Conservation (phyloP, 2,113 vertebrate species). For the Corythoichthys haematopterus region DNA sequence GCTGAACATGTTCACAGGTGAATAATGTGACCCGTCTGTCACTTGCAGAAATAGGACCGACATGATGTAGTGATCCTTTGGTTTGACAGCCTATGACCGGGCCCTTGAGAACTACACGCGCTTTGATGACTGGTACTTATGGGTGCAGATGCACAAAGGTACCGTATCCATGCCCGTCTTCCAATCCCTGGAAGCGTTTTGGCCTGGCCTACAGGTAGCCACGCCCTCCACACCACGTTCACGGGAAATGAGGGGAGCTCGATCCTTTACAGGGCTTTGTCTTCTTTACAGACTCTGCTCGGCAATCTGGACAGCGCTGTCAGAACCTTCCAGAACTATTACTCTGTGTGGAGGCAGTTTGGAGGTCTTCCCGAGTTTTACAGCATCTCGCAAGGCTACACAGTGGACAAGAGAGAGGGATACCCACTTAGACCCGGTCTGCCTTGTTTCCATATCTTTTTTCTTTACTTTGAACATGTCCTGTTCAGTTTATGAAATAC, state of each 20-base stretch:
- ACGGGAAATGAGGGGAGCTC: neutral
- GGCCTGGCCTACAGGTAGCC: conserved; percentile 90
- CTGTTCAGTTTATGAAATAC: too few relatives aligned
- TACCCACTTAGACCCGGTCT: conserved; percentile 92
- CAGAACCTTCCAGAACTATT: conserved; percentile 95
- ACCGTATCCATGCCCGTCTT: conserved; percentile 97
- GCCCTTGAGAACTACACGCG: conserved; percentile 94
- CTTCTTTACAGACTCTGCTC: conserved; percentile 78
- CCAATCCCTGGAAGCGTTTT: conserved; percentile 95
- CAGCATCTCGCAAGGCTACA: conserved; percentile 96
- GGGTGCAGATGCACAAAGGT: conserved; percentile 99
- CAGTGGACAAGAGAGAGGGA: conserved; percentile 94
- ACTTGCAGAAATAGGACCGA: neutral
- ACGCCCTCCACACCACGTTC: neutral
- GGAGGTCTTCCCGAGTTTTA: conserved; percentile 97
- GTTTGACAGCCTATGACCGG: conserved; percentile 81
- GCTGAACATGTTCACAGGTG: conserved; percentile 90
- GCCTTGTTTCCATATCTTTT: neutral
- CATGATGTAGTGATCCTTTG: neutral
- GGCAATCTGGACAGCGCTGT: conserved; percentile 88
- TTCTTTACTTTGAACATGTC: neutral
- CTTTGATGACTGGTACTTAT: conserved; percentile 98
- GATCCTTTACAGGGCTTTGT: neutral
- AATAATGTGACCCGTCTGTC: neutral
- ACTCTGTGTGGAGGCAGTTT: conserved; percentile 96